These are phyloP conservation scores for Condylostylus longicornis DNA, from an alignment of 1,140 invertebrate genomes.

Conservation along the genomic window DNA sequence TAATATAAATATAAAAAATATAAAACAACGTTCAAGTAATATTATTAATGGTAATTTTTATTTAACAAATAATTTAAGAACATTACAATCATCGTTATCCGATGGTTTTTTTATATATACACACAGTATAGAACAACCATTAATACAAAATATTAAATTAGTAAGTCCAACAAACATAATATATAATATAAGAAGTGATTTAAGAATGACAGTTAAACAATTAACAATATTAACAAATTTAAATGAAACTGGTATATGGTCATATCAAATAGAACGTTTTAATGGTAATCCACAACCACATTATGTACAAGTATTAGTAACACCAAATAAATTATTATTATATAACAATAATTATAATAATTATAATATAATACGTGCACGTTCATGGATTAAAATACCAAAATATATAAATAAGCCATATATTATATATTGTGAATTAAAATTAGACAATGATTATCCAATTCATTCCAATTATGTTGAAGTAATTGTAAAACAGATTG, in stretches of 20 bases:
- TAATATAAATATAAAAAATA: neutral
- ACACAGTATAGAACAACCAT: conserved; percentile 33
- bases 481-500: conserved; percentile 32
- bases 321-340: conserved; percentile 26
- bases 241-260: conserved; percentile 41
- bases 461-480: conserved; percentile 38
- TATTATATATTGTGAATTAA: conserved; percentile 37
- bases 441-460: conserved; percentile 36
- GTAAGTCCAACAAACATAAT: conserved; percentile 33
- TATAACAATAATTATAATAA: no score
- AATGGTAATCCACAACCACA: conserved; percentile 41
- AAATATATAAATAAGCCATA: conserved; percentile 24
- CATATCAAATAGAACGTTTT: conserved; percentile 39
- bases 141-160: conserved; percentile 33
- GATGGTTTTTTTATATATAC: conserved; percentile 29
- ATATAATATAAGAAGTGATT: conserved; percentile 31
- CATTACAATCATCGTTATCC: no score
- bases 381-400: conserved; percentile 30
- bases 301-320: conserved; percentile 38
- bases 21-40: neutral
- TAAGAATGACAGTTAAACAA: conserved; percentile 34
- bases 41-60: conserved; percentile 34
- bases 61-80: conserved; percentile 32
- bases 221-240: conserved; percentile 36
- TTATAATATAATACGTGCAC: conserved; percentile 30